Base-by-base conservation (phyloP, 2,888 invertebrate genomes). In the Andrena marginata region DNA sequence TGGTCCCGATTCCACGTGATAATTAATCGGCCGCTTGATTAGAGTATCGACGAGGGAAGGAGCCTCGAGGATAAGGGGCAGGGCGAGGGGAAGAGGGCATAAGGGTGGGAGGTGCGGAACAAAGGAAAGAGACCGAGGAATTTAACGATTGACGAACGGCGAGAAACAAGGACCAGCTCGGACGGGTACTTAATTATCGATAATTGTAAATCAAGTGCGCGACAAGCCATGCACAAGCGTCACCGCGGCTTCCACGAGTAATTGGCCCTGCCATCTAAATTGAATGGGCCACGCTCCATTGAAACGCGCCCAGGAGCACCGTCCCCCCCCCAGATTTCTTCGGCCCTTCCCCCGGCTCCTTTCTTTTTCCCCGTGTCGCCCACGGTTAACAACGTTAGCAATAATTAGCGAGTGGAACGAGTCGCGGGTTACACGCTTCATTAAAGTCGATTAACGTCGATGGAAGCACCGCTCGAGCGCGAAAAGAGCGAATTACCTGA, bases 251-350 rank as follows among this genome's bases (percentile, higher is more conserved):
- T 86, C 81, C 75, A 80, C 84, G 80, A 77, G 84, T 89, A 90
- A 90, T 90, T 90, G 87, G 87, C 86, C 82, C 75, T 59, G 71
- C 82, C 80, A 69, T 85, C 69, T 86, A 89, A 42, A 89, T 88
- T 85, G 85, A 89, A 86, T 83, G 78, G 69, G 60, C 77, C 77
- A 23, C 62, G 77, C 69, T 64, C 73, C 74, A 80, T 82, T 88
- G 73, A 81, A 82, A 85, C 81, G 77, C 68, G 60, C 35, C 62
- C 63, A 67, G 69, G 75, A 42, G 16, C 42, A 1, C 13, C 42
- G 16, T 23, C 31, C 23, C 68, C 56, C 60, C 62, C 51, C 56
- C n/a, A n/a, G 62, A 56, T 76, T 80, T 49, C 62, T 59, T 49
- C 62, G 23, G 48, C 23, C 56, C 71, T 71, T 77, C 62, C 42